These are phyloP conservation scores for Polyommatus icarus DNA, from an alignment of 2,888 invertebrate species.

Conservation along the genomic window DNA sequence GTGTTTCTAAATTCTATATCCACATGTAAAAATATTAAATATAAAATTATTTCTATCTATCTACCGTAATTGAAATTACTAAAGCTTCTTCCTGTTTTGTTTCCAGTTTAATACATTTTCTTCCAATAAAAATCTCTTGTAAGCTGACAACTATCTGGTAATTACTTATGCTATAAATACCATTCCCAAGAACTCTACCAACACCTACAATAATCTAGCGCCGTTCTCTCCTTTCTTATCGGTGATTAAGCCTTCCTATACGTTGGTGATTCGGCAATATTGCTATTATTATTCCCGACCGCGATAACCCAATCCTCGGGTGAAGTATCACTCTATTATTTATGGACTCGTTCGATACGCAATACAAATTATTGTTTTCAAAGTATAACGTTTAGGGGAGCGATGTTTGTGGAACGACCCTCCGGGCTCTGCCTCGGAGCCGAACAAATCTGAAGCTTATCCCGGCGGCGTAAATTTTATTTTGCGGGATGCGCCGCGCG, in stretches of 20 bases:
- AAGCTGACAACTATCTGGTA: background rate
- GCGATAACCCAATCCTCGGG: constrained; percentile 47
- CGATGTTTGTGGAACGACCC: constrained; percentile 77
- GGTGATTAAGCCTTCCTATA: background rate
- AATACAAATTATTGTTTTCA: constrained; percentile 82
- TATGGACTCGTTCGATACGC: constrained; percentile 80
- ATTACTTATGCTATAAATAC: background rate
- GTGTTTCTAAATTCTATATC: no score
- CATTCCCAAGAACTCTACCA: background rate
- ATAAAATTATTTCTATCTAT: no score
- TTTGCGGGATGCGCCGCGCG: constrained; percentile 47
- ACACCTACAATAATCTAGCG: background rate
- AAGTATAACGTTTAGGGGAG: constrained; percentile 81
- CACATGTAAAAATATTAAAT: no score
- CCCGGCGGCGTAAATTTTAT: constrained; percentile 54
- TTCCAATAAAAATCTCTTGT: no score
- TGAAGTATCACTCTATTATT: constrained; percentile 80
- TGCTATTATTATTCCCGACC: constrained; percentile 36
- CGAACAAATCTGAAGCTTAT: constrained; percentile 65
- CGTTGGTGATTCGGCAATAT: constrained; percentile 50
- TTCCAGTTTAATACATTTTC: no score
- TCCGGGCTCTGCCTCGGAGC: constrained; percentile 53
- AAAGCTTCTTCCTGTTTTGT: no score
- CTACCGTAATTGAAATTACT: no score
- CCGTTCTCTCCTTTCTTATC: background rate